phyloP scores from a whole-genome alignment of 2,888 invertebrate species.

The Hololepta plana region DNA sequence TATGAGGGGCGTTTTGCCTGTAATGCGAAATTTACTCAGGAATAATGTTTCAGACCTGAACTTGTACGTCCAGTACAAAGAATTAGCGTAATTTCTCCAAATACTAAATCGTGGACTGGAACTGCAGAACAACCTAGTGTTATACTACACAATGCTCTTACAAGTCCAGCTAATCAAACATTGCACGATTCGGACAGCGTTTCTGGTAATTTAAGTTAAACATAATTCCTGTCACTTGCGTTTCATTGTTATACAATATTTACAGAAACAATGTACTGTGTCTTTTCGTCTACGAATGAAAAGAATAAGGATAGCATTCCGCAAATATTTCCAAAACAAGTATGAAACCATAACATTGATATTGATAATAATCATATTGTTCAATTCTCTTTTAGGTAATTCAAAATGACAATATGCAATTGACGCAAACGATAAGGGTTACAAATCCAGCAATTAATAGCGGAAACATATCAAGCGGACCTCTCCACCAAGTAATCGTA shows the following conservation, averaged over 20 bases:
- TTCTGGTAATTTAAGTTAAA: neutral
- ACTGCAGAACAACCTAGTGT: slow-evolving; percentile 27
- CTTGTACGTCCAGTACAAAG: slow-evolving; percentile 44
- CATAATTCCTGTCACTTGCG: neutral
- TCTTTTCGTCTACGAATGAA: slow-evolving; percentile 30
- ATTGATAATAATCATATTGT: neutral
- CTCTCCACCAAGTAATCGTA: slow-evolving; percentile 50
- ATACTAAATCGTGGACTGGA: slow-evolving; percentile 19
- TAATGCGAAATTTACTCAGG: slow-evolving; percentile 5
- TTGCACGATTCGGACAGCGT: slow-evolving; percentile 14
- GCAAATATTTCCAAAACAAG: neutral
- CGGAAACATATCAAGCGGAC: too few species aligned
- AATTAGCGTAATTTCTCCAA: too few species aligned
- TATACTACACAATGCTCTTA: slow-evolving; percentile 23
- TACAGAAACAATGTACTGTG: slow-evolving; percentile 20
- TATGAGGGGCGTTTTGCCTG: slow-evolving; percentile 6
- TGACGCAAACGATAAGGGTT: slow-evolving; percentile 17
- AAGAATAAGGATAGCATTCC: slow-evolving; percentile 30
- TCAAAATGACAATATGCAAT: slow-evolving; percentile 21
- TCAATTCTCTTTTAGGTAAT: slow-evolving; percentile 10
- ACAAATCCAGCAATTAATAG: slow-evolving; percentile 15
- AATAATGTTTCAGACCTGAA: slow-evolving; percentile 38
- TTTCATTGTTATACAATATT: neutral
- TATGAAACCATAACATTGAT: slow-evolving; percentile 1
- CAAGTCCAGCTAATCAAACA: slow-evolving; percentile 16